Percentiles rank a stretch among this genome's conserved stretches.
These are phyloP conservation scores for Chionis minor DNA, from an alignment of 2,113 vertebrate species.

Conservation along the genomic window DNA sequence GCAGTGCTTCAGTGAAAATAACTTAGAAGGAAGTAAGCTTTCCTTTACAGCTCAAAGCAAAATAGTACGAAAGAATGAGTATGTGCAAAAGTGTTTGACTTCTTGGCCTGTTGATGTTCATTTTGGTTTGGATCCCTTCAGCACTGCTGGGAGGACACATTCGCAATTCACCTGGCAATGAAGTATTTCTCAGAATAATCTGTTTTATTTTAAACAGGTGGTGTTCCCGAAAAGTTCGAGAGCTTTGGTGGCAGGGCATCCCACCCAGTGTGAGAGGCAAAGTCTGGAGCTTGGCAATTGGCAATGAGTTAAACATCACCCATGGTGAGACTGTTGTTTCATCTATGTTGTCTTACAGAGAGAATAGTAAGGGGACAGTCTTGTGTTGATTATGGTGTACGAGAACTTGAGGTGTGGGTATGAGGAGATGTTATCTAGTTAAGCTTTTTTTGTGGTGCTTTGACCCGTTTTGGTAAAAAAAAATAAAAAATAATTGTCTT, in stretches of 20 bases:
- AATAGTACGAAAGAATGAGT: background rate
- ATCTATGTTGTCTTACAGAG: background rate
- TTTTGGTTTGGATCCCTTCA: background rate
- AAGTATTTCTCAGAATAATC: background rate
- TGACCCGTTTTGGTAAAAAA: background rate
- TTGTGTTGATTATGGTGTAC: background rate
- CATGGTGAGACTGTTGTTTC: conserved; percentile 77
- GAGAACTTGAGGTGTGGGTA: background rate
- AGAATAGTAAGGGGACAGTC: background rate
- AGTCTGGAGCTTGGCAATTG: conserved; percentile 92
- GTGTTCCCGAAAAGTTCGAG: conserved; percentile 85
- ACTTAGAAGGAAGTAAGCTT: background rate
- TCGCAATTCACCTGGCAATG: background rate
- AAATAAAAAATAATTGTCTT: background rate
- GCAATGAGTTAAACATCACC: conserved; percentile 93
- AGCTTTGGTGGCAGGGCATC: conserved; percentile 94
- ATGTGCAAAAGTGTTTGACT: background rate
- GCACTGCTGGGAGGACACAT: background rate
- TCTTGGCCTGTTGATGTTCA: background rate
- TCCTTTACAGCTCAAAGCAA: background rate
- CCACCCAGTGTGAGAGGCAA: conserved; percentile 90
- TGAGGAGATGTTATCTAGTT: background rate
- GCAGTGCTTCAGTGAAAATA: background rate
- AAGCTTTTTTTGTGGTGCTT: background rate
- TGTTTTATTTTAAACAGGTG: conserved; percentile 71